Conservation (phyloP, 2,797 vertebrate genomes). For the Nyctalus aviator region DNA sequence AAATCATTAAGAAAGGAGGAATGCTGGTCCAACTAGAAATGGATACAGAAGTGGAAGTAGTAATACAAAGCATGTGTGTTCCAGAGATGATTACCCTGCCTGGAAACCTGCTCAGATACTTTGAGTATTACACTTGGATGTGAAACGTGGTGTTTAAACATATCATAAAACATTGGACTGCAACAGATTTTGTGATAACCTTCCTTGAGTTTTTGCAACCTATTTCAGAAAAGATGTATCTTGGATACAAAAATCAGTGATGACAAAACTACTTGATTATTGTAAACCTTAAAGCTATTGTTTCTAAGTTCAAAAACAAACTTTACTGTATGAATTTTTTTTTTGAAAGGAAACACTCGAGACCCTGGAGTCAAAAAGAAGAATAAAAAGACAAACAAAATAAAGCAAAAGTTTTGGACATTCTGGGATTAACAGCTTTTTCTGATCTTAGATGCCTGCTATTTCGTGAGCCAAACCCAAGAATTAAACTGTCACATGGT, state of each 20-base stretch:
- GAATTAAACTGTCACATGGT: slow-evolving; percentile 66
- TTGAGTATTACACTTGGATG: neutral
- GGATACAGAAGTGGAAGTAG: neutral
- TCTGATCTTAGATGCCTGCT: slow-evolving; percentile 51
- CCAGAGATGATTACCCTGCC: neutral
- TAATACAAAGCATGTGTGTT: neutral
- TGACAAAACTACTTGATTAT: neutral
- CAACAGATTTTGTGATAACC: neutral
- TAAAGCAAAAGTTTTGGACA: neutral
- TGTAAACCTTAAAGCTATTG: neutral
- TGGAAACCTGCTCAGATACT: neutral
- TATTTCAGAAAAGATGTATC: neutral
- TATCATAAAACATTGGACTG: neutral
- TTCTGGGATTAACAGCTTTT: slow-evolving; percentile 17
- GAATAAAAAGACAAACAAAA: neutral
- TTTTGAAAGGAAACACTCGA: neutral
- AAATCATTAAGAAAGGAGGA: neutral
- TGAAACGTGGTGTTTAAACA: neutral
- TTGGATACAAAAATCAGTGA: slow-evolving; percentile 33
- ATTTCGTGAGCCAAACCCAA: slow-evolving; percentile 63
- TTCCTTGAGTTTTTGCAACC: slow-evolving; percentile 12
- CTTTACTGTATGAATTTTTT: neutral
- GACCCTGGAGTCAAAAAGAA: neutral
- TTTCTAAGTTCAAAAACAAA: slow-evolving; percentile 32
- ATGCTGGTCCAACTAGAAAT: neutral